phyloP scores from a whole-genome alignment of 2,888 invertebrate genomes.

The Noctua janthina region DNA sequence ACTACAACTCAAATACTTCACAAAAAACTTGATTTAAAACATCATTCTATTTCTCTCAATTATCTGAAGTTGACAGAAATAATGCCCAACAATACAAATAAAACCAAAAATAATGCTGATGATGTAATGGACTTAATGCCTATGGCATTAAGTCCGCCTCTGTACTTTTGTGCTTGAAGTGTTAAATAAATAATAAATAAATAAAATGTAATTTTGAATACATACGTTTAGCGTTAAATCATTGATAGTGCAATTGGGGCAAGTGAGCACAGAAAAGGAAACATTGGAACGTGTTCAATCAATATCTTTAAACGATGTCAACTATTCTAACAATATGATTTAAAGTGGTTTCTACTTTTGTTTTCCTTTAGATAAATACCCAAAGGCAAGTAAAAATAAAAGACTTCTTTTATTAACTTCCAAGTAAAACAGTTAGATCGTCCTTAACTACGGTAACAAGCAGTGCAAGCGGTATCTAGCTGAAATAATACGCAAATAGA shows the following conservation, averaged over 20 bases:
- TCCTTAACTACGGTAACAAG: background rate
- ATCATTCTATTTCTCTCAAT: background rate
- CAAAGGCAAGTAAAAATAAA: background rate
- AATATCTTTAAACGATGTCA: background rate
- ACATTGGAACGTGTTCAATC: background rate
- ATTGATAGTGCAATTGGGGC: too few relatives aligned
- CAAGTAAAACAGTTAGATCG: constrained; percentile 14
- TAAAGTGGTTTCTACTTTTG: background rate
- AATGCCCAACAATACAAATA: too few relatives aligned
- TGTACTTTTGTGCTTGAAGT: too few relatives aligned
- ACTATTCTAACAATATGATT: background rate
- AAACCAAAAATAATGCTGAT: too few relatives aligned
- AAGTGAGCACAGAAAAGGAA: too few relatives aligned
- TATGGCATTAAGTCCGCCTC: too few relatives aligned
- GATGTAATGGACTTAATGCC: too few relatives aligned
- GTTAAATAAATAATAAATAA: too few relatives aligned
- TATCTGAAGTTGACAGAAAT: too few relatives aligned
- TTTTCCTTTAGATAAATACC: background rate
- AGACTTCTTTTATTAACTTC: background rate
- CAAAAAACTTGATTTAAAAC: background rate
- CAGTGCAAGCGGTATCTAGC: constrained; percentile 8
- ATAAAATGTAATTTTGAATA: too few relatives aligned
- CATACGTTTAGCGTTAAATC: background rate
- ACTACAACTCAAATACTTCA: background rate
- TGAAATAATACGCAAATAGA: constrained; percentile 54